phyloP scores from a whole-genome alignment of 1,140 invertebrate species.

The Maniola jurtina region DNA sequence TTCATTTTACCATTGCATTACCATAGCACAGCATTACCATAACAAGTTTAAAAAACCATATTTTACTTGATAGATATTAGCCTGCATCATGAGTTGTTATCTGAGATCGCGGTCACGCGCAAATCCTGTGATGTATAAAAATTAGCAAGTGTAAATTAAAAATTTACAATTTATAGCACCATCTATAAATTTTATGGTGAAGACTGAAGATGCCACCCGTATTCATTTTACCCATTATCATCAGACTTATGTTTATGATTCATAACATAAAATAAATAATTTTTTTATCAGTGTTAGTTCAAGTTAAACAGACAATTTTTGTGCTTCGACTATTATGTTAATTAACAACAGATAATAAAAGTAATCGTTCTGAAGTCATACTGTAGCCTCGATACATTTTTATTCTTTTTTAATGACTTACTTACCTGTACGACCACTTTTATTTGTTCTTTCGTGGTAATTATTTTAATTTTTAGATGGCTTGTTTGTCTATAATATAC shows the following conservation, averaged over 20 bases:
- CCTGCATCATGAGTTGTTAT: not conserved
- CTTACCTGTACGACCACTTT: not conserved
- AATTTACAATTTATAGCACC: too few relatives aligned
- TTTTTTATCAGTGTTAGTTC: not conserved
- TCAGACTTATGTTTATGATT: not conserved
- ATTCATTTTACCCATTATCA: not conserved
- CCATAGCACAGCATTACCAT: not conserved
- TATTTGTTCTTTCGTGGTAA: too few relatives aligned
- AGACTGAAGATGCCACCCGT: too few relatives aligned
- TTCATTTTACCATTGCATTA: not conserved
- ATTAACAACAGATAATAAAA: not conserved
- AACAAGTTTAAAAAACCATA: not conserved
- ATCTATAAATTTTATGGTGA: too few relatives aligned
- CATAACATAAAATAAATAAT: not conserved
- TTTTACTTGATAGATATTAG: not conserved
- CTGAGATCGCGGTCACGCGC: not conserved
- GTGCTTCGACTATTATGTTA: not conserved
- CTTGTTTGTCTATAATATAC: too few relatives aligned
- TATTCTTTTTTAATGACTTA: not conserved
- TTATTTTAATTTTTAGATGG: too few relatives aligned
- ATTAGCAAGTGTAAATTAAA: too few relatives aligned
- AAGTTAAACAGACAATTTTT: not conserved
- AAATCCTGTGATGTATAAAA: not conserved
- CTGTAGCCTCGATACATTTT: not conserved
- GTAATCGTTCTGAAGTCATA: not conserved